Evolutionary conservation across 2,888 invertebrate species (phyloP), one percentile per base, ranked within the genome.

Genomic region (Cataglyphis altisquamis): DNA sequence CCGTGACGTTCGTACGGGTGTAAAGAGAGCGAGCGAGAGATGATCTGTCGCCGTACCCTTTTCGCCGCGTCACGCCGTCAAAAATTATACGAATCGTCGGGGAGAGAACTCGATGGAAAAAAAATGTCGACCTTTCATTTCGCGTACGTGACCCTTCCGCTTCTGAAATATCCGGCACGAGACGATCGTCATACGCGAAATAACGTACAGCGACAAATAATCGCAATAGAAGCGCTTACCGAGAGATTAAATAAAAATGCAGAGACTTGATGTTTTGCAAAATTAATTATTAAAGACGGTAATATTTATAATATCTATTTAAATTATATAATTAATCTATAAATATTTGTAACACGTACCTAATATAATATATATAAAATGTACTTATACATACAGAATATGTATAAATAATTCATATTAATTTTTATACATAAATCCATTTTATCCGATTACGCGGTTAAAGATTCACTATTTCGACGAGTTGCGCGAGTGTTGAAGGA

Each of bases 1-100:
- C 70, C 66, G 70, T 62, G 52, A 67, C 77, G 77, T 29, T 64
- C 62, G 45, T 57, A 68, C 57, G 67, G 77, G 55, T 32, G 57
- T 78, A 70, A 68, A 78, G 72, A 52, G 48, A 18, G 48, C 1
- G 48, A 52, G 48, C n/a, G 48, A 52, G 48, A 52, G 57, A 60
- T 72, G 78, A 80, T 78, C 78, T 78, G 45, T 78, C 78, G 78
- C 32, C 32, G 21, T 57, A n/a, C 32, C 64, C 64, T 57, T 52
- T 25, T 32, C 32, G 21, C 45, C 39, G 29, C 41, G 45, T 73
- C 48, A 62, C 10, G 66, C n/a, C 52, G 55, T 64, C 41, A 75
- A 75, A 75, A 64, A 32, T 78, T 72, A 70, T 64, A 64, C 21
- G 74, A 68, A 68, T 52, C 52, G 32, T 6, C 78, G 41, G 57